These are phyloP conservation scores for Dicrurus megarhynchus DNA, from an alignment of 2,113 vertebrate species.

Conservation along the genomic window DNA sequence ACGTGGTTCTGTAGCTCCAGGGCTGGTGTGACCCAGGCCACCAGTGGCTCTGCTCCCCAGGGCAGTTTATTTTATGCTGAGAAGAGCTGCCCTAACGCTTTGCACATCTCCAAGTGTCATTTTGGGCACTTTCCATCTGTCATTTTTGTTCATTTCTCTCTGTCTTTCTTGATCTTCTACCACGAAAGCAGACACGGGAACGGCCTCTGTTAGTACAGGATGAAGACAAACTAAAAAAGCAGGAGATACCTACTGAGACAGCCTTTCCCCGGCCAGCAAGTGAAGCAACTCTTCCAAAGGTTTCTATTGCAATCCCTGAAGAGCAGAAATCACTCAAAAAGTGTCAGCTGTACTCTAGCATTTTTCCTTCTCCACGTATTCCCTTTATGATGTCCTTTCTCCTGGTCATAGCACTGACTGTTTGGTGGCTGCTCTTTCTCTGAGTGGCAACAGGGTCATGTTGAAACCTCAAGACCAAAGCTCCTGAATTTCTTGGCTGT, in stretches of 20 bases:
- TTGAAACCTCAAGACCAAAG: conserved; percentile 70
- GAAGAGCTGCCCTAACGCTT: conserved; percentile 56
- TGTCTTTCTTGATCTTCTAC: conserved; percentile 93
- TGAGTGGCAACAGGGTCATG: conserved; percentile 67
- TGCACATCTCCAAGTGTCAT: conserved; percentile 82
- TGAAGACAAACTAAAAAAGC: conserved; percentile 84
- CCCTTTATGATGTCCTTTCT: conserved; percentile 87
- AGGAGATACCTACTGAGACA: conserved; percentile 76
- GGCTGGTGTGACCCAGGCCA: not conserved
- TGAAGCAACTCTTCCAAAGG: conserved; percentile 75
- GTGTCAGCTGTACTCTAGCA: conserved; percentile 77
- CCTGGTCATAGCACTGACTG: conserved; percentile 80
- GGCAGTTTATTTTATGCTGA: not conserved
- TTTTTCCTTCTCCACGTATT: conserved; percentile 76
- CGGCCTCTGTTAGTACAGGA: conserved; percentile 81
- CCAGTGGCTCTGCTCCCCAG: not conserved
- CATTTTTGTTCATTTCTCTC: conserved; percentile 90
- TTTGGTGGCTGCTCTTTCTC: conserved; percentile 90
- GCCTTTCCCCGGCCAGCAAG: conserved; percentile 69
- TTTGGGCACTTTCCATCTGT: conserved; percentile 78
- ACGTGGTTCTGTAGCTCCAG: not conserved
- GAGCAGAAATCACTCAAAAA: conserved; percentile 77
- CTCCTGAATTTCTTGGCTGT: conserved; percentile 54
- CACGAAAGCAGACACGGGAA: conserved; percentile 84
- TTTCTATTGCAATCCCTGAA: conserved; percentile 84